Base-by-base conservation (phyloP, 2,797 vertebrate genomes). In the Mastacembelus armatus region DNA sequence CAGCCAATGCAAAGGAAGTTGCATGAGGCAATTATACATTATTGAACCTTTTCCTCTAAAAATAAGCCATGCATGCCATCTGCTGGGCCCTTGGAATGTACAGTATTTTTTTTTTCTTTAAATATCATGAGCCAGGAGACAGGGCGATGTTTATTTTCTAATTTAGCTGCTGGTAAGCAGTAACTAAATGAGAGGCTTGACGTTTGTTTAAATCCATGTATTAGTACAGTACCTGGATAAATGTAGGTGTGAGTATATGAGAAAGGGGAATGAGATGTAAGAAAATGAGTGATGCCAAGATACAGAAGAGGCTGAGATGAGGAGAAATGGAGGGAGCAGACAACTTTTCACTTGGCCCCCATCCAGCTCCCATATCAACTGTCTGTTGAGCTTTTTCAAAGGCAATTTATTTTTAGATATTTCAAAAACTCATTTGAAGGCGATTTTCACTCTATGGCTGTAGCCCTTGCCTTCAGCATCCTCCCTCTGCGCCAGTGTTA, bases 331-430 rank as follows among this genome's bases (percentile, higher is more conserved):
- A 71, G 52, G 73, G 57, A 78, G 69, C 78, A 84, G 77, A 82
- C 78, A 83, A 88, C 85, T 88, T 90, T 87, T 81, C 81, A 81
- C 86, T 74, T 86, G 83, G 83, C 84, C 76, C 55, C 77, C 51
- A 77, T 81, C 84, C 85, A 87, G 77, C 67, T 74, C 1, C 66
- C 82, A 79, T 81, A 90, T 88, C 86, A 85, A 74, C 83, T 89
- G 81, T 83, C 89, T 79, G 81, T 88, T 80, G 84, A 88, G 85
- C 78, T 88, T 84, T 91, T 90, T 90, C 89, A 92, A 91, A 92
- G 85, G 85, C 86, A 88, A 88, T 92, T 92, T 92, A 92, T 90
- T 92, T 89, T 89, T 83, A 89, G 88, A 92, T 91, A 91, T 92
- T 91, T 92, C 88, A 90, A 88, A 91, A 91, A 91, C 85, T 91